Evolutionary conservation across 1,140 invertebrate genomes (phyloP).

Genomic region (Papilio glaucus): DNA sequence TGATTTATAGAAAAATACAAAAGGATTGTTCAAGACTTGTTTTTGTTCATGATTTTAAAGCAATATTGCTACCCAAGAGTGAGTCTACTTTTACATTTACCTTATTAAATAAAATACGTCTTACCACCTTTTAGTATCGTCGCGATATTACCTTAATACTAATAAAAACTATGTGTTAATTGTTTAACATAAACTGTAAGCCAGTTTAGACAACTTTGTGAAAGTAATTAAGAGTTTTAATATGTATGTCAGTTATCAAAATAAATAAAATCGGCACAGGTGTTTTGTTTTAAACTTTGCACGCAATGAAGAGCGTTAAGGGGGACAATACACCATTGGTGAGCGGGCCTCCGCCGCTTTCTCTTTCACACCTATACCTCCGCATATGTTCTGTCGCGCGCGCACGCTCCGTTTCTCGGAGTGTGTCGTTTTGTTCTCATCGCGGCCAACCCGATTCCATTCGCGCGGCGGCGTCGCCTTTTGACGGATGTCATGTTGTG

Average conservation of each 20-base stretch:
- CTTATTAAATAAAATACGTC: too few species aligned
- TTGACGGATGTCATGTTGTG: constrained; percentile 48
- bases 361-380: constrained; percentile 46
- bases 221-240: constrained; percentile 20
- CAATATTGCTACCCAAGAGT: too few species aligned
- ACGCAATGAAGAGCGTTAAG: constrained; percentile 44
- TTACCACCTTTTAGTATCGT: too few species aligned
- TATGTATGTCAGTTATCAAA: constrained; percentile 20
- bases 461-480: constrained; percentile 69
- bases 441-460: constrained; percentile 51
- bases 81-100: too few species aligned
- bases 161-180: too few species aligned
- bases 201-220: constrained; percentile 6
- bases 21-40: too few species aligned
- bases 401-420: constrained; percentile 47
- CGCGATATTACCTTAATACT: too few species aligned
- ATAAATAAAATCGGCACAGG: constrained; percentile 40
- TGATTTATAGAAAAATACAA: too few species aligned
- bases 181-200: background rate
- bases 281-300: constrained; percentile 65
- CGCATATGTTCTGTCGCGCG: constrained; percentile 45
- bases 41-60: too few species aligned
- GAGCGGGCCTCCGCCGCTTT: constrained; percentile 28
- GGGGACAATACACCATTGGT: constrained; percentile 40
- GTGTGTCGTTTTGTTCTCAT: constrained; percentile 58